These are phyloP conservation scores for Rhabdomys pumilio DNA, from an alignment of 2,797 vertebrate genomes.

Conservation along the genomic window DNA sequence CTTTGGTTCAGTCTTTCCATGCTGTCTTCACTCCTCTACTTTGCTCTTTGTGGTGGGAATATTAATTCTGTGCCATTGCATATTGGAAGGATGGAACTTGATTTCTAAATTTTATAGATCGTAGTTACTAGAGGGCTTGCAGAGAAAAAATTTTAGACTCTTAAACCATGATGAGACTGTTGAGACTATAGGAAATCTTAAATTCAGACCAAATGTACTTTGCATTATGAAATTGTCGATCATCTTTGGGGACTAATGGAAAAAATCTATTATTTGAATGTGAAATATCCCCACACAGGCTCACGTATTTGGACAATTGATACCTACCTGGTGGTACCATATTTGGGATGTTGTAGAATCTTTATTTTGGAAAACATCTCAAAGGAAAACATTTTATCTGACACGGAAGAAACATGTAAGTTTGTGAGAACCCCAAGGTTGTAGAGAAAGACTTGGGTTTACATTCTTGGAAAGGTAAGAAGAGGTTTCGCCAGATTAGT, in stretches of 20 bases:
- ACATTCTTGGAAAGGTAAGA: not conserved
- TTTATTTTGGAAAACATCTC: not conserved
- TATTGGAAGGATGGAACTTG: not conserved
- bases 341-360: not conserved
- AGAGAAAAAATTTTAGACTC: not conserved
- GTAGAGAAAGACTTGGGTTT: not conserved
- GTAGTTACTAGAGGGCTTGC: too few relatives aligned
- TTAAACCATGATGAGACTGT: not conserved
- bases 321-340: not conserved
- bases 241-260: not conserved
- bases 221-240: not conserved
- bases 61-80: not conserved
- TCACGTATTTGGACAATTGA: not conserved
- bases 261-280: not conserved
- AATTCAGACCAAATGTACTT: not conserved
- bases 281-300: not conserved
- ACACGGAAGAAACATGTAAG: not conserved
- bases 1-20: not conserved
- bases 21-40: not conserved
- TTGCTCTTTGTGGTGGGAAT: not conserved
- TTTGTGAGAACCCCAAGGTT: slow-evolving; percentile 17
- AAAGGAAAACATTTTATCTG: not conserved
- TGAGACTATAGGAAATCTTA: not conserved
- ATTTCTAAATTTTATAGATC: not conserved
- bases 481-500: not conserved